phyloP scores from a whole-genome alignment of 2,113 vertebrate species.

The Murina feae region DNA sequence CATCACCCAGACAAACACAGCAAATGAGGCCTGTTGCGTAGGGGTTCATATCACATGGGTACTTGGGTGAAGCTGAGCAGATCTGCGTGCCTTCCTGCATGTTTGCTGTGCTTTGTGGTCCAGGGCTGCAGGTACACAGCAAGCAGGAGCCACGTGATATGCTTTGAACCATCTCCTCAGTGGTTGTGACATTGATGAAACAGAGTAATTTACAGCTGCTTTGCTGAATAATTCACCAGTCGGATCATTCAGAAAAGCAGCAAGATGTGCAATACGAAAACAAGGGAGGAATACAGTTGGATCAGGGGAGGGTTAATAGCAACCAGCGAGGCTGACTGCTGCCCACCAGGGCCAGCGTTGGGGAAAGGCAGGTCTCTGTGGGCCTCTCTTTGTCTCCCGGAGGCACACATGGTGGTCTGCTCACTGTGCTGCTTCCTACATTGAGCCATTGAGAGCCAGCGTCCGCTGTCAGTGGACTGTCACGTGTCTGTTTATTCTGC shows the following conservation, averaged over 20 bases:
- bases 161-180: constrained; percentile 31
- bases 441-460: rapidly evolving
- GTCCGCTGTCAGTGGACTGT: not conserved
- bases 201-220: constrained; percentile 38
- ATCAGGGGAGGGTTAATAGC: not conserved
- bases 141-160: not conserved
- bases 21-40: not conserved
- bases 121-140: rapidly evolving
- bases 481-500: not conserved
- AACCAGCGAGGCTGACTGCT: not conserved
- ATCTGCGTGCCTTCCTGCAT: not conserved
- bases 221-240: constrained; percentile 55
- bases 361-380: not conserved
- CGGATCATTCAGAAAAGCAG: not conserved
- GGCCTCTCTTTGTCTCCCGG: not conserved
- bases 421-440: not conserved
- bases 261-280: not conserved
- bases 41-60: not conserved
- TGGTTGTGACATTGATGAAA: constrained; percentile 52
- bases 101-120: not conserved
- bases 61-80: not conserved
- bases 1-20: not conserved
- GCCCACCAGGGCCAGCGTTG: rapidly evolving
- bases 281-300: not conserved
- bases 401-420: rapidly evolving